Evolutionary conservation across 2,888 invertebrate species (phyloP), one percentile per base, ranked within the genome.

Genomic region (Imbricaverruca yamaguchii): DNA sequence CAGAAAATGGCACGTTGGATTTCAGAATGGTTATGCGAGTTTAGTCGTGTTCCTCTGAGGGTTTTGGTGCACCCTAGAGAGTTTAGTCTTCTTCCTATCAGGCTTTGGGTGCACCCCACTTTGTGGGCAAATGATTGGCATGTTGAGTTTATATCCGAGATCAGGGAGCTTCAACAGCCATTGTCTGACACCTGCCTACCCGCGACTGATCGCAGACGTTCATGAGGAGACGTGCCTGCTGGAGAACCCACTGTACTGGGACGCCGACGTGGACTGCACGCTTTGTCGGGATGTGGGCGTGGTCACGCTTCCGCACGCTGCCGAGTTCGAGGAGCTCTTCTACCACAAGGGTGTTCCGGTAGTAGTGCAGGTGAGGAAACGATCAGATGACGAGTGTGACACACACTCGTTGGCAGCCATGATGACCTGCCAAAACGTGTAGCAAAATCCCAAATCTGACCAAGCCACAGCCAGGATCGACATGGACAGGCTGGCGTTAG

Each of bases 221-320:
- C 94, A 95, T 85, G 94, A 95, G 88, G 94, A 95, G 87, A 92
- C 93, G 85, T 95, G 95, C 86, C 88, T 95, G 65, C 88, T 95
- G 84, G 91, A 92, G 86, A 95, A 95, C 88, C 95, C 95, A 21
- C 93, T 92, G 86, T 95, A 94, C 86, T 91, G 91, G 86, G 91
- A 94, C 15, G 89, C 90, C n/a, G 93, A 93, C 85, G 92, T 94
- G 89, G 94, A 94, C 86, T 95, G 95, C 86, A 93, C 92, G 91
- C 94, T 94, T 0, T 95, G 95, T 85, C 92, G 92, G 85, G 88
- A 90, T 85, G 90, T 93, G 0, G 90, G 90, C 80, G 90, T 90
- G 82, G 74, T 74, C 18, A 74, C 74, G 1, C 55, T 74, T 11
- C 18, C 74, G 21, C 53, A 74, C 18, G 74, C 74, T 0, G 88